phyloP scores from a whole-genome alignment of 2,113 vertebrate genomes.

The Heptranchias perlo region DNA sequence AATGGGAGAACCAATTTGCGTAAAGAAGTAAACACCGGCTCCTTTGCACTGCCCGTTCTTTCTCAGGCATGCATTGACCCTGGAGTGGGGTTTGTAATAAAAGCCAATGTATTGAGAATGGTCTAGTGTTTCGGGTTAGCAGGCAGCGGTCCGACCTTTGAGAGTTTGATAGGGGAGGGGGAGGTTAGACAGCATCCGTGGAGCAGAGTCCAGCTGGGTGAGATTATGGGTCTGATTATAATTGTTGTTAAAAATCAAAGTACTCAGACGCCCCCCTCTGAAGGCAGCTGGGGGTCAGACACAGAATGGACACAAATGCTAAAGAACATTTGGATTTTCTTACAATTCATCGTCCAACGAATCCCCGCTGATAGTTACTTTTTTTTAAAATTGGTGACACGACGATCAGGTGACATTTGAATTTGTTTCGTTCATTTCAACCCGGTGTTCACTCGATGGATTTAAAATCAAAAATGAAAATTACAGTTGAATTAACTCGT shows the following conservation, averaged over 20 bases:
- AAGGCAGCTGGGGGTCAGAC: background rate
- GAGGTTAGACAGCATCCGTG: too few species aligned
- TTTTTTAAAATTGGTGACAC: background rate
- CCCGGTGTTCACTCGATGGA: background rate
- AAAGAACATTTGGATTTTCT: background rate
- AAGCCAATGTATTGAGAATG: background rate
- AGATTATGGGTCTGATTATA: background rate
- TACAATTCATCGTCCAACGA: background rate
- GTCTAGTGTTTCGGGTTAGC: background rate
- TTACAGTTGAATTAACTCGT: too few species aligned
- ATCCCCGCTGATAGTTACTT: background rate
- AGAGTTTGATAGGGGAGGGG: too few species aligned
- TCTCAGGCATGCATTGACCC: too few species aligned
- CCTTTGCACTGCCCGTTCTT: too few species aligned
- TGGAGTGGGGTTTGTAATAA: background rate
- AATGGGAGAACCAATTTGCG: background rate
- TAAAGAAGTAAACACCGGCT: too few species aligned
- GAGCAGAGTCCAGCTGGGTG: background rate
- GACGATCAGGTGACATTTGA: background rate
- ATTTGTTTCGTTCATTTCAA: background rate
- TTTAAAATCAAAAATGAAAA: background rate
- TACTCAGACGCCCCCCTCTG: background rate
- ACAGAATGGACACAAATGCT: background rate
- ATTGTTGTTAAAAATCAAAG: background rate
- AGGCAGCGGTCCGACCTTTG: too few species aligned